These are phyloP conservation scores for Gymnorhina tibicen DNA, from an alignment of 2,113 vertebrate species.

Conservation along the genomic window DNA sequence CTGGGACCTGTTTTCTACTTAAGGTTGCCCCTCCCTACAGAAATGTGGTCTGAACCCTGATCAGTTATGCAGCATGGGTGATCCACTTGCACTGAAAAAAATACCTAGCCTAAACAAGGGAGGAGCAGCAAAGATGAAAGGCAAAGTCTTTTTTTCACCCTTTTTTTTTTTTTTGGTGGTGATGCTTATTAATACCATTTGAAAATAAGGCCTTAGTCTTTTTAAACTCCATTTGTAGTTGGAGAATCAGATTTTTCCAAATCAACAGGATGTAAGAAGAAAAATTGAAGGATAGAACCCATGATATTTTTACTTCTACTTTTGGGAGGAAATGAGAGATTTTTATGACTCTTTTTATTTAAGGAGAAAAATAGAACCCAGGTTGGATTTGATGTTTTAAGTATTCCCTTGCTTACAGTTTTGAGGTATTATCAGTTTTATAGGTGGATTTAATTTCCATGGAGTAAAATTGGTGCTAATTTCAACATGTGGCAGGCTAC, in stretches of 20 bases:
- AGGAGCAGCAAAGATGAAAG: conserved; percentile 30
- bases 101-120: background rate
- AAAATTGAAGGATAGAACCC: background rate
- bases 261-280: background rate
- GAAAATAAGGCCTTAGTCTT: background rate
- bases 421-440: conserved; percentile 48
- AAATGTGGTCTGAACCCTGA: background rate
- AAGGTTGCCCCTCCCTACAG: background rate
- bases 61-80: background rate
- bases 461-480: conserved; percentile 35
- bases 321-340: conserved; percentile 21
- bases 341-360: conserved; percentile 52
- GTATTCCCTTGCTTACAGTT: conserved; percentile 36
- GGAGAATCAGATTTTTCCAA: background rate
- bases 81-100: background rate
- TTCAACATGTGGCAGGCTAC: conserved; percentile 27
- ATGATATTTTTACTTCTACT: background rate
- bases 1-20: background rate
- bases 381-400: conserved; percentile 37
- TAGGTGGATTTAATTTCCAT: conserved; percentile 46
- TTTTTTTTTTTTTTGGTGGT: background rate
- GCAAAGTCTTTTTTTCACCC: background rate
- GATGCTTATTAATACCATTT: background rate
- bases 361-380: conserved; percentile 46
- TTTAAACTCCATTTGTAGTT: background rate